phyloP scores from a whole-genome alignment of 2,888 invertebrate species.

The Melitaea athalia region DNA sequence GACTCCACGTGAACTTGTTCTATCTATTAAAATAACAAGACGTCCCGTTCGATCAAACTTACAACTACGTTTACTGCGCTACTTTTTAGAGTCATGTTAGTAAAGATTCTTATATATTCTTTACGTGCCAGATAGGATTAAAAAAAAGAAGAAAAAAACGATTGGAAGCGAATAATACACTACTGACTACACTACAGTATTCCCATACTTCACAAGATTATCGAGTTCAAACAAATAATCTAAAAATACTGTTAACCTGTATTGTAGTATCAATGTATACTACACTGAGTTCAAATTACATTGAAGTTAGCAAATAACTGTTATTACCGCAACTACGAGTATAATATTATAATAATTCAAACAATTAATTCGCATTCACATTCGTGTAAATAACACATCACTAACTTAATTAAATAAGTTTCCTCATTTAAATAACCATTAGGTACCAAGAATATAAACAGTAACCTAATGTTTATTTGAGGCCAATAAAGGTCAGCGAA shows the following conservation, averaged over 20 bases:
- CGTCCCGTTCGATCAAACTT: too few species aligned
- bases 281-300: not conserved
- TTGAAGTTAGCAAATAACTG: not conserved
- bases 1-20: not conserved
- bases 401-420: constrained; percentile 24
- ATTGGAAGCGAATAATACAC: too few species aligned
- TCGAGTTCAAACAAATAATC: too few species aligned
- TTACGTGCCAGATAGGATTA: too few species aligned
- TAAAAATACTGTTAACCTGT: too few species aligned
- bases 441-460: constrained; percentile 33
- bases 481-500: constrained; percentile 37
- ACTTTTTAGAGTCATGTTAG: too few species aligned
- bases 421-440: constrained; percentile 31
- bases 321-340: not conserved
- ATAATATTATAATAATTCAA: not conserved
- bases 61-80: too few species aligned
- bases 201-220: too few species aligned
- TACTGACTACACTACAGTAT: too few species aligned
- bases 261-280: too few species aligned
- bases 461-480: constrained; percentile 35
- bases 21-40: constrained; percentile 1
- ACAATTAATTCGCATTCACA: not conserved
- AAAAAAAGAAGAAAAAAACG: too few species aligned
- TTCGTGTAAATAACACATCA: constrained; percentile 2
- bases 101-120: too few species aligned